These are phyloP conservation scores for Rissa tridactyla DNA, from an alignment of 2,113 vertebrate genomes.

Conservation along the genomic window DNA sequence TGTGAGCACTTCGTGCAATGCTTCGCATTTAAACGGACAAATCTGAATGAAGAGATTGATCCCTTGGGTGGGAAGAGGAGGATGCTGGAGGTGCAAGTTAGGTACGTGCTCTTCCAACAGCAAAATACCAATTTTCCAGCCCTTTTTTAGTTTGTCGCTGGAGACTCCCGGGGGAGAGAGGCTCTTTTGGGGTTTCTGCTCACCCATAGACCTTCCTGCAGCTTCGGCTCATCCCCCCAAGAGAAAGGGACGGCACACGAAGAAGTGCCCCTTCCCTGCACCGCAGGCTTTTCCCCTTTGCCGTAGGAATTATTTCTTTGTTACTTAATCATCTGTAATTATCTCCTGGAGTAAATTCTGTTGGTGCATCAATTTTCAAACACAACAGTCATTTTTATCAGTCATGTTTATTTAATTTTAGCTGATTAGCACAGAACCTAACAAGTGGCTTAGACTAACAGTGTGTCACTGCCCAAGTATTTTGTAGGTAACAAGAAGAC, in stretches of 20 bases:
- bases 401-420: conserved; percentile 63
- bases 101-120: not conserved
- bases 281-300: not conserved
- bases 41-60: fast-evolving
- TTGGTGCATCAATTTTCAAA: conserved; percentile 65
- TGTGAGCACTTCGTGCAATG: not conserved
- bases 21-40: not conserved
- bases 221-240: not conserved
- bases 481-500: conserved; percentile 57
- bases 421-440: conserved; percentile 64
- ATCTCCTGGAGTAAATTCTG: conserved; percentile 53
- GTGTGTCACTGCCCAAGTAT: conserved; percentile 62
- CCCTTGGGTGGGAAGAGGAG: not conserved
- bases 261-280: not conserved
- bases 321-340: conserved; percentile 53
- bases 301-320: conserved; percentile 11
- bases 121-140: not conserved
- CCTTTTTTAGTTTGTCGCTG: not conserved
- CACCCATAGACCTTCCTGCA: not conserved
- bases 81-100: not conserved
- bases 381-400: conserved; percentile 62
- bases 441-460: conserved; percentile 64
- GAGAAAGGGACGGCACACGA: fast-evolving
- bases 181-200: not conserved
- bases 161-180: not conserved